Evolutionary conservation across 1,140 invertebrate genomes (phyloP), one percentile per base, ranked within the genome.

Genomic region (Liolophura sinensis): DNA sequence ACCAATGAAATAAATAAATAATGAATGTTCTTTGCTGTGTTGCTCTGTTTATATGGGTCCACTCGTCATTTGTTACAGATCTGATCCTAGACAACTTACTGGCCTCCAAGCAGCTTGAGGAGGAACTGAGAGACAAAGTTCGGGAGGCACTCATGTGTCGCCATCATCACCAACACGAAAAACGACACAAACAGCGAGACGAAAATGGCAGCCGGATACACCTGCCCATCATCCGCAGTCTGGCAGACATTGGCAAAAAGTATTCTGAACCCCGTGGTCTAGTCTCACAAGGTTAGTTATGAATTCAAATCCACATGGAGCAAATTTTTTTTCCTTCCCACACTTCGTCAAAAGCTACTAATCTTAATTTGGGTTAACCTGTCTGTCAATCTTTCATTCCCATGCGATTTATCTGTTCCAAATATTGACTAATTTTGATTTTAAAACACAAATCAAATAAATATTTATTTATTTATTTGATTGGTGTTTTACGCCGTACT

Each of bases 181-280:
- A 80, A 64, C 75, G 78, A 60, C 73, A 75, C 54, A 70, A 72
- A 49, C 73, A 69, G 24, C 67, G 72, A 60, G 75, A 78, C 57
- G 77, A 90, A 71, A 92, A 92, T 78, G 89, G 92, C 58, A 80
- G 77, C 52, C 91, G 93, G 87, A 92, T 93, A 40, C 89, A 93
- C 67, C 86, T 99, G 62, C 96, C 96, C 11, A 91, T 98, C 60
- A 98, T 99, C 72, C 88, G 96, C 71, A 98, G 96, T 12, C 87
- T 99, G 69, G 95, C 96, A 22, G 97, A 99, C 79, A 99, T 99
- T 77, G 95, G 96, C 72, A 89, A 92, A 72, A 97, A 96, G 85
- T 93, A 96, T 85, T 97, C 96, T 22, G 94, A 95, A 22, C 78
- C 80, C 5, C 75, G 72, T 49, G 63, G 60, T 25, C 65, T 78